Base-by-base conservation (phyloP, 92 coral and sea anemone species). In the Pocillopora meandrina region DNA sequence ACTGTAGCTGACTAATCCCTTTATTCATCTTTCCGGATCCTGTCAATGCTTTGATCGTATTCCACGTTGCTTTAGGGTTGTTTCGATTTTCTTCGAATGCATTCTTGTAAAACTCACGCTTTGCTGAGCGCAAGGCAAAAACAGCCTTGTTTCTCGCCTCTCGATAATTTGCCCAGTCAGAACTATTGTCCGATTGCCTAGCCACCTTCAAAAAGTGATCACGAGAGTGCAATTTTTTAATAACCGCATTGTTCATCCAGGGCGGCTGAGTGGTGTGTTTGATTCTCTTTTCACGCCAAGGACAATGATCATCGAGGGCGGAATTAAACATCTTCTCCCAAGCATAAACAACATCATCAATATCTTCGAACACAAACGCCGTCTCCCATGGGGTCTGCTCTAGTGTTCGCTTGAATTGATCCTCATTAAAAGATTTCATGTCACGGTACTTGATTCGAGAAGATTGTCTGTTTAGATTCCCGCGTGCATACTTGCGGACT, bases 251-350 rank as follows among this genome's bases (percentile, higher is more conserved):
- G 3, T 3, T 42, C 49, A 42, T 42, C 49, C 49, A 42, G 49
- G 3, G 90, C 19, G 92, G 89, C 79, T 93, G 93, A 12, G 74
- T 55, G 2, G 81, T 69, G 60, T 55, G 82, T 64, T 69, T 72
- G 18, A 90, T 90, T 18, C 93, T 90, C 79, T 93, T 90, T 36
- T 87, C 87, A 23, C 93, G 90, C 90, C 90, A 90, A 9, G 90
- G 93, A 92, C 93, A 90, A 79, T 87, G 91, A 33, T 77, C 7
- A 61, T 90, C 93, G 18, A 93, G 73, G n/a, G 79, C 89, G 71
- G 65, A 16, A 71, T 84, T 90, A 65, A 76, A 87, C 70, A 84
- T 12, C 16, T 47, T 61, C 75, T 92, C 93, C 93, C 95, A 90
- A n/a, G 75, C 73, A 1, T 87, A 82, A 58, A 92, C 58, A 61